Evolutionary conservation across 2,888 invertebrate species (phyloP).

Genomic region (Kuschelorhynchus macadamiae): DNA sequence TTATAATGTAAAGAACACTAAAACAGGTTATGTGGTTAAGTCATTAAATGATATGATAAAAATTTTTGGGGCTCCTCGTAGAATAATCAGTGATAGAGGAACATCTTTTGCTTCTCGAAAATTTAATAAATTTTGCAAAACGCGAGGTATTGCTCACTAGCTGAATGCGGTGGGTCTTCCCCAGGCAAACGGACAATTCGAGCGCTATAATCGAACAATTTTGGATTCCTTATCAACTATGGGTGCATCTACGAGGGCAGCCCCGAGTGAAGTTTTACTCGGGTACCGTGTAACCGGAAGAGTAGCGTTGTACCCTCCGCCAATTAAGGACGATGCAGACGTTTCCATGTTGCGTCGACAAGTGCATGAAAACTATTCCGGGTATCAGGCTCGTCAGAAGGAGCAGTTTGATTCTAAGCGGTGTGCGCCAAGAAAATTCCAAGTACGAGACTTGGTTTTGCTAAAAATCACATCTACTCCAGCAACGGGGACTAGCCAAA

Average conservation of each 20-base stretch:
- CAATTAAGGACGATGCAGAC: constrained; percentile 23
- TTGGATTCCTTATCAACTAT: constrained; percentile 35
- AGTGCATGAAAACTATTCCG: constrained; percentile 20
- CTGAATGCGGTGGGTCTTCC: constrained; percentile 41
- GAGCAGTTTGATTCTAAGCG: constrained; percentile 38
- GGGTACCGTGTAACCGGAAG: constrained; percentile 45
- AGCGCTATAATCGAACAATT: constrained; percentile 16
- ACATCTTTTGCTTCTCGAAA: constrained; percentile 2
- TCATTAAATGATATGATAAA: constrained; percentile 18
- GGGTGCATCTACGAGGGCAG: constrained; percentile 29
- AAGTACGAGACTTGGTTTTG: constrained; percentile 36
- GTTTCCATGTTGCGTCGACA: constrained; percentile 30
- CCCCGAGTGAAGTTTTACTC: constrained; percentile 47
- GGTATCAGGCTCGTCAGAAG: constrained; percentile 45
- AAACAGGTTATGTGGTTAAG: constrained; percentile 21
- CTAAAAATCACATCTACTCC: constrained; percentile 28
- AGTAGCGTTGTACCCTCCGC: constrained; percentile 19
- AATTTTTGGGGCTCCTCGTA: constrained; percentile 29
- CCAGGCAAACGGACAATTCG: constrained; percentile 34
- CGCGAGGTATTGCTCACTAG: constrained; percentile 28
- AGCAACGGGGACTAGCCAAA: constrained; percentile 42
- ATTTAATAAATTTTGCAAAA: constrained; percentile 32
- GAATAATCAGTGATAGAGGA: constrained; percentile 39
- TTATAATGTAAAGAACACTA: constrained; percentile 18
- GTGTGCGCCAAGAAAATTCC: constrained; percentile 13